A percentile compares a stretch with the other conserved stretches of the same genome.
Conservation (phyloP, 1,140 invertebrate species). For the Nixonia krombeini region DNA sequence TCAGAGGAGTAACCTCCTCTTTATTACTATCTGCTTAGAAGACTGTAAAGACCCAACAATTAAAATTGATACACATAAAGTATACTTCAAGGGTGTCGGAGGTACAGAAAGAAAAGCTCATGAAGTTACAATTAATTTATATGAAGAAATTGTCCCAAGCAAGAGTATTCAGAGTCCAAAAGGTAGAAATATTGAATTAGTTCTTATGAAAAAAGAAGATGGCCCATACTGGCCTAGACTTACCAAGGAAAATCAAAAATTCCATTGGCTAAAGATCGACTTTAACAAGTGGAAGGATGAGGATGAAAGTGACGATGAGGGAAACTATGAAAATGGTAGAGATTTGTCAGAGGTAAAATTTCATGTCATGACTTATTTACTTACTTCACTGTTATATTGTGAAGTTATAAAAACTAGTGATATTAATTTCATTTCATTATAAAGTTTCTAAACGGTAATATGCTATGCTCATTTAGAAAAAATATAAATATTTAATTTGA, state of each 20-base stretch:
- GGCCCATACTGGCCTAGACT: constrained; percentile 90
- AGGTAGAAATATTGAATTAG: constrained; percentile 74
- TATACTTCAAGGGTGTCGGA: constrained; percentile 89
- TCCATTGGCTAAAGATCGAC: constrained; percentile 97
- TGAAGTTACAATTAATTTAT: constrained; percentile 88
- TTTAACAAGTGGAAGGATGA: constrained; percentile 98
- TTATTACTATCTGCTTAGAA: constrained; percentile 90
- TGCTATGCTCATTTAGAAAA: no score
- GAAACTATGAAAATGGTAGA: constrained; percentile 53
- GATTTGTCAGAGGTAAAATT: constrained; percentile 79
- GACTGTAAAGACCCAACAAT: constrained; percentile 89
- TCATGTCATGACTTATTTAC: no score
- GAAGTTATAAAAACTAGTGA: no score
- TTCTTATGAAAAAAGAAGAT: constrained; percentile 77
- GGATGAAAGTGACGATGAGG: constrained; percentile 83
- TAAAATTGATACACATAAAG: constrained; percentile 83
- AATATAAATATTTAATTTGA: no score
- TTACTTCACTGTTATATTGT: no score
- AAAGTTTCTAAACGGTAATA: no score
- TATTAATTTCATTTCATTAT: no score
- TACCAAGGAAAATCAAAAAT: constrained; percentile 89
- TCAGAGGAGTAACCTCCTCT: constrained; percentile 85
- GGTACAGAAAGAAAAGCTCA: constrained; percentile 88
- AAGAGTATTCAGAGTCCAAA: constrained; percentile 77
- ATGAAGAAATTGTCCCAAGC: constrained; percentile 85